phyloP scores from a whole-genome alignment of 1,140 invertebrate species.

The Monochamus saltuarius region DNA sequence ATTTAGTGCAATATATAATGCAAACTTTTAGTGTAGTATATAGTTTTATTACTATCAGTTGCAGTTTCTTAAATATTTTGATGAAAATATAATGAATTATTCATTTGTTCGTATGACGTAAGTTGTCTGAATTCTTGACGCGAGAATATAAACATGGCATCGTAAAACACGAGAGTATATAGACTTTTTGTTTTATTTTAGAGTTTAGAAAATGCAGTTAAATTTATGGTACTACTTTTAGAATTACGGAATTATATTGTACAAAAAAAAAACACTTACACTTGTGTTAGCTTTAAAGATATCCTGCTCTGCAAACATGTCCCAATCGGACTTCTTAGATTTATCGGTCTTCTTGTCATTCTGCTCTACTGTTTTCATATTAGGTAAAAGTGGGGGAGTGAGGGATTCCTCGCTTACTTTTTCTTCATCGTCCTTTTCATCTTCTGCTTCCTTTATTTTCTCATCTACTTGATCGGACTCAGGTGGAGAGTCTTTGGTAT shows the following conservation, averaged over 20 bases:
- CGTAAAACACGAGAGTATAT: too few relatives aligned
- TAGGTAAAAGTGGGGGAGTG: constrained; percentile 49
- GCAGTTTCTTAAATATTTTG: too few relatives aligned
- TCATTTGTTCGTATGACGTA: too few relatives aligned
- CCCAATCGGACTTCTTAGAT: constrained; percentile 67
- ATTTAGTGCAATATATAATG: too few relatives aligned
- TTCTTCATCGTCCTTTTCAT: constrained; percentile 43
- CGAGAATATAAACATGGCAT: too few relatives aligned
- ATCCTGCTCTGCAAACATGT: constrained; percentile 89
- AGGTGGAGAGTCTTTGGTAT: constrained; percentile 16
- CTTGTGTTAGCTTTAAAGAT: constrained; percentile 80
- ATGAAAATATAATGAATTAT: too few relatives aligned
- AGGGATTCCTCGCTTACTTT: constrained; percentile 49
- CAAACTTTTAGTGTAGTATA: too few relatives aligned
- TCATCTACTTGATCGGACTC: constrained; percentile 16
- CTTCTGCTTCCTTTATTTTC: constrained; percentile 36
- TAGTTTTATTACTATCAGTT: too few relatives aligned
- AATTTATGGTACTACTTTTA: too few relatives aligned
- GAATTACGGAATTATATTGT: neutral
- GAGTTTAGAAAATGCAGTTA: too few relatives aligned
- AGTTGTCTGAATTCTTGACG: too few relatives aligned
- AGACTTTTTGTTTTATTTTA: too few relatives aligned
- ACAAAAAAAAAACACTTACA: constrained; percentile 61
- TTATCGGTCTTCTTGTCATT: constrained; percentile 50
- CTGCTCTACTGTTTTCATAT: constrained; percentile 47